Conservation (phyloP, 2,113 vertebrate species). For the Murina feae region DNA sequence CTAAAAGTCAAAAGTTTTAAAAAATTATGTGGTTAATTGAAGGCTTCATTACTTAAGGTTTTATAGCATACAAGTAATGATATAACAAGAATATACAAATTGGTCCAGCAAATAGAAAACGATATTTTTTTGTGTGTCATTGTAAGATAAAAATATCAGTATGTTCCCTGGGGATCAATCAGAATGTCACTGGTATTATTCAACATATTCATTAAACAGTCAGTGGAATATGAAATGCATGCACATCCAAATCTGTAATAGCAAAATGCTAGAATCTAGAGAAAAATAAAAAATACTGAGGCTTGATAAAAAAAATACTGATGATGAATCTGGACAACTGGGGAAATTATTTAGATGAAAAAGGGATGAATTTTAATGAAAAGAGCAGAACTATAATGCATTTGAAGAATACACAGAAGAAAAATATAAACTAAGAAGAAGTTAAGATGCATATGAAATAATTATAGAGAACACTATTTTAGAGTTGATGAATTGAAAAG, state of each 20-base stretch:
- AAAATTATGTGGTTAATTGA: background rate
- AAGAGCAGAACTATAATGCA: conserved; percentile 11
- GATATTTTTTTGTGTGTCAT: conserved; percentile 59
- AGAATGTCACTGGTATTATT: conserved; percentile 49
- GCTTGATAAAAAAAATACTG: conserved; percentile 61
- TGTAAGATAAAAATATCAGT: conserved; percentile 40
- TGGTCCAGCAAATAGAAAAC: conserved; percentile 36
- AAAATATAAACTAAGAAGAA: conserved; percentile 42
- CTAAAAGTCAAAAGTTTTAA: background rate
- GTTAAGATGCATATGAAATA: conserved; percentile 30
- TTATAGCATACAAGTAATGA: conserved; percentile 50
- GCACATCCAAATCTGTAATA: conserved; percentile 29
- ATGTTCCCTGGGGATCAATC: conserved; percentile 42
- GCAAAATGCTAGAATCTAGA: conserved; percentile 43
- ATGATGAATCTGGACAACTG: conserved; percentile 49
- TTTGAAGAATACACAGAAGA: background rate
- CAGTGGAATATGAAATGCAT: conserved; percentile 46
- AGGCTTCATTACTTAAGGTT: conserved; percentile 34
- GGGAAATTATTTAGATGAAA: conserved; percentile 58
- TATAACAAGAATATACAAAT: conserved; percentile 56
- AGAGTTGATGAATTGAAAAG: conserved; percentile 11
- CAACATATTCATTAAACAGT: conserved; percentile 55
- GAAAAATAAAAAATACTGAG: conserved; percentile 38
- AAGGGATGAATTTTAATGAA: conserved; percentile 45
- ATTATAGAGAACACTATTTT: conserved; percentile 18